phyloP scores from a whole-genome alignment of 1,140 invertebrate species.

The Drosophila kohkoa region DNA sequence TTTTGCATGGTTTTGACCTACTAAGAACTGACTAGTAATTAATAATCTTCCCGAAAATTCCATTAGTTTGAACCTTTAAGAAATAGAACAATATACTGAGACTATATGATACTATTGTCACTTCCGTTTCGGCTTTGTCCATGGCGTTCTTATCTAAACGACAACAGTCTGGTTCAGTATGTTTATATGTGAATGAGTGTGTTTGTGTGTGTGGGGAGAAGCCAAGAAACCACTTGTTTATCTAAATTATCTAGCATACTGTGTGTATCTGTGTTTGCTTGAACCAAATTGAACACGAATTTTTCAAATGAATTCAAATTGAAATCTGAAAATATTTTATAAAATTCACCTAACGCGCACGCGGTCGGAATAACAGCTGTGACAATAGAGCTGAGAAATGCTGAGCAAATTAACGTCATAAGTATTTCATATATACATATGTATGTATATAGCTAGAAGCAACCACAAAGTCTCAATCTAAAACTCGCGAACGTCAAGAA shows the following conservation, averaged over 20 bases:
- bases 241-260: constrained; percentile 60
- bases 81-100: constrained; percentile 12
- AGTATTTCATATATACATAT: not conserved
- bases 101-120: constrained; percentile 37
- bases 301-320: constrained; percentile 36
- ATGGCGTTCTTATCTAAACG: constrained; percentile 10
- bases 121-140: constrained; percentile 61
- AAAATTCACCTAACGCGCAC: constrained; percentile 12
- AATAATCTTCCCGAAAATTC: constrained; percentile 39
- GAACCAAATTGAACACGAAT: constrained; percentile 59
- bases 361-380: constrained; percentile 32
- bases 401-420: constrained; percentile 44
- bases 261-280: constrained; percentile 40
- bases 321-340: constrained; percentile 53
- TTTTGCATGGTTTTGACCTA: constrained; percentile 64
- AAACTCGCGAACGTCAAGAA: not conserved
- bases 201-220: constrained; percentile 2
- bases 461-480: constrained; percentile 6
- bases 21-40: constrained; percentile 35
- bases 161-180: not conserved
- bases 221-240: constrained; percentile 53
- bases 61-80: constrained; percentile 6
- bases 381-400: constrained; percentile 29
- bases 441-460: not conserved
- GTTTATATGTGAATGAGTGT: not conserved